Conservation (phyloP, 1,140 invertebrate species). For the Pemphigus obesinymphae region DNA sequence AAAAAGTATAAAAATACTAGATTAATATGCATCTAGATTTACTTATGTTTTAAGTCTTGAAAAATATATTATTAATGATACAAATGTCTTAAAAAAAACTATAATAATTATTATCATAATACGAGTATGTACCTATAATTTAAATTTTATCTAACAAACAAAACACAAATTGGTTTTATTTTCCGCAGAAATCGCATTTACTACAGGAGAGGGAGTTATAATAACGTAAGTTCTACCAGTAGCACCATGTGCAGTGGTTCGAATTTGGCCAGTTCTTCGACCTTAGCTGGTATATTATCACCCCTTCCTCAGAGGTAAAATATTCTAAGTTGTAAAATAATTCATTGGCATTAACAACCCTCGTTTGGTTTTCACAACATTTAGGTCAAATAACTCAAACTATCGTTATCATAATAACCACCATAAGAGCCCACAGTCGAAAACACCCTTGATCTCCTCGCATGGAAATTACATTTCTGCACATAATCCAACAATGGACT, state of each 20-base stretch:
- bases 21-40: no score
- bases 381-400: slow-evolving; percentile 17
- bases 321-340: not conserved
- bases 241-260: slow-evolving; percentile 1
- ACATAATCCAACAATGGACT: not conserved
- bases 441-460: not conserved
- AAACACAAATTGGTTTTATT: no score
- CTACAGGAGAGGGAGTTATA: slow-evolving; percentile 23
- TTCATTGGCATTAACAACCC: not conserved
- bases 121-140: no score
- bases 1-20: no score
- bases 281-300: slow-evolving; percentile 39
- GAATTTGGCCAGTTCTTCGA: slow-evolving; percentile 17
- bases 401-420: slow-evolving; percentile 36
- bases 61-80: no score
- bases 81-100: no score
- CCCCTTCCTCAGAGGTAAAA: slow-evolving; percentile 40
- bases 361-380: not conserved
- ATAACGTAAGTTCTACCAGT: not conserved
- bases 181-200: not conserved
- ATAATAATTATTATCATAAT: no score
- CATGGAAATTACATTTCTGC: slow-evolving; percentile 3
- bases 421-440: not conserved
- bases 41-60: no score
- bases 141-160: no score